Percentiles rank a stretch among this genome's conserved stretches.
These are phyloP conservation scores for Notarius lentiginosus DNA, from an alignment of 2,113 vertebrate genomes.

Conservation along the genomic window DNA sequence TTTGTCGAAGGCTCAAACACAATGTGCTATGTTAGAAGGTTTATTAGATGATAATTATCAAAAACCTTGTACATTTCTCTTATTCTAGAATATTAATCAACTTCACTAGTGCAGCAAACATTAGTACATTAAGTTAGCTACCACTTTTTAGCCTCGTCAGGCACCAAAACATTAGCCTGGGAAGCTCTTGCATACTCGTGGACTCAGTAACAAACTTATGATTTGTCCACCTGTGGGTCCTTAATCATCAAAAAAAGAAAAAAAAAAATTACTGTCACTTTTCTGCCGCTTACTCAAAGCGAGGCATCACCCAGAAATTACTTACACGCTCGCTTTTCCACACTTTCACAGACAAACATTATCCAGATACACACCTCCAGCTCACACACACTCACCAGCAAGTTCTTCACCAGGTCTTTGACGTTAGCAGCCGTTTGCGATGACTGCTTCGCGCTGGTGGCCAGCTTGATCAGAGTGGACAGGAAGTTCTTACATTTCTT, in stretches of 20 bases:
- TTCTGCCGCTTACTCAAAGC: neutral
- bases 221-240: neutral
- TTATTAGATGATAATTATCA: neutral
- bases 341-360: neutral
- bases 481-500: constrained; percentile 98
- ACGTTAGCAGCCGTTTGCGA: constrained; percentile 90
- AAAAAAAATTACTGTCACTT: too few relatives aligned
- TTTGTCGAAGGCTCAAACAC: neutral
- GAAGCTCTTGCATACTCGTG: neutral
- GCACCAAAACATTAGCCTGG: neutral
- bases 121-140: neutral
- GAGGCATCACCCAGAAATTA: neutral
- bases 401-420: constrained; percentile 90
- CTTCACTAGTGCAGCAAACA: neutral
- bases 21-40: neutral
- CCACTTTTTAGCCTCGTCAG: neutral
- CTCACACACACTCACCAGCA: constrained; percentile 81
- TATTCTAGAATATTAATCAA: neutral
- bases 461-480: constrained; percentile 96
- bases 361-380: neutral
- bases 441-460: constrained; percentile 92
- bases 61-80: neutral
- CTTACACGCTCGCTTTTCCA: neutral
- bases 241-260: neutral
- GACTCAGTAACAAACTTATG: neutral